Evolutionary conservation across 1,140 invertebrate species (phyloP).

Genomic region (Limonius californicus): DNA sequence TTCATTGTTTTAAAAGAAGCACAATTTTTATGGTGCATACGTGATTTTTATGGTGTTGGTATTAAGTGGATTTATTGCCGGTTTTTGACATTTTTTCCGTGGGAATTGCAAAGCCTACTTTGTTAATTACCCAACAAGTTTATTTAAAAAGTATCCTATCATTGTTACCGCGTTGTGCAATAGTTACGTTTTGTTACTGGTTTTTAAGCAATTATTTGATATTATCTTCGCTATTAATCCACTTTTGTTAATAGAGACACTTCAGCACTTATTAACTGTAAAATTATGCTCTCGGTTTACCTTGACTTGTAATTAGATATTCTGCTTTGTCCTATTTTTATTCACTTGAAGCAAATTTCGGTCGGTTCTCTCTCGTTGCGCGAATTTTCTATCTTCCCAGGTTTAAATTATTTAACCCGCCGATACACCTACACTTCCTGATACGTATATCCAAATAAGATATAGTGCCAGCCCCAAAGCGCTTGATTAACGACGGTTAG

Average conservation of each 20-base stretch:
- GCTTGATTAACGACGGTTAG: not conserved
- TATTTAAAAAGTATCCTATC: not conserved
- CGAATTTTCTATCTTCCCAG: too few relatives aligned
- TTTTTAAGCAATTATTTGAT: too few relatives aligned
- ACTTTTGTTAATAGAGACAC: not conserved
- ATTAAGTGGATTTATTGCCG: not conserved
- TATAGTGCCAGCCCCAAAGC: not conserved
- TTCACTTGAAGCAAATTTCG: not conserved
- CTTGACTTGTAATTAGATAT: too few relatives aligned
- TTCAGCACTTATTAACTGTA: not conserved
- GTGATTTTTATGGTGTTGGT: conserved; percentile 5
- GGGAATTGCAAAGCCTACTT: not conserved
- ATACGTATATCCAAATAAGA: not conserved
- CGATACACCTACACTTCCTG: not conserved
- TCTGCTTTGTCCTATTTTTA: too few relatives aligned
- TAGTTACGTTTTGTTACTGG: too few relatives aligned
- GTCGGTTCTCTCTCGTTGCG: too few relatives aligned
- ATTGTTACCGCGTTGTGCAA: too few relatives aligned
- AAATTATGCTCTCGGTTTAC: not conserved
- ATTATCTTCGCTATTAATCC: not conserved
- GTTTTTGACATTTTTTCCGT: conserved; percentile 1
- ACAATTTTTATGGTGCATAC: conserved; percentile 3
- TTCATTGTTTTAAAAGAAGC: conserved; percentile 3
- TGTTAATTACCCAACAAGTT: conserved; percentile 4
- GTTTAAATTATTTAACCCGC: too few relatives aligned